Evolutionary conservation across 2,888 invertebrate species (phyloP).

Genomic region (Esperia sulphurella): DNA sequence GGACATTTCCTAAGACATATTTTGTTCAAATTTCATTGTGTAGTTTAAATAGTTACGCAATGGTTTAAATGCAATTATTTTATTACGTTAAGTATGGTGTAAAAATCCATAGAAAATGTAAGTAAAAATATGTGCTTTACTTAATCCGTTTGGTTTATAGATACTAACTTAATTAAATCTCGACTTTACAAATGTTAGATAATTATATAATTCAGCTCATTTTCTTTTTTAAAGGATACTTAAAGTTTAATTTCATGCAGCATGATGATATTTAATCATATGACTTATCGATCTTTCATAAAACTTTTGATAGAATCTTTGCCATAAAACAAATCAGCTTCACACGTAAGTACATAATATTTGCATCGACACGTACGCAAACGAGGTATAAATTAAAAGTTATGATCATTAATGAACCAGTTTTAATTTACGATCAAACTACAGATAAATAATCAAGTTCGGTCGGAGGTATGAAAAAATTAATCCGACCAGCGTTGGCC

Average conservation of each 20-base stretch:
- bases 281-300: conserved; percentile 13
- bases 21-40: too few species aligned
- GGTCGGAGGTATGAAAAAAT: conserved; percentile 45
- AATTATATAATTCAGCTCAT: too few species aligned
- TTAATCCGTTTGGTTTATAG: too few species aligned
- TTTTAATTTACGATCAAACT: conserved; percentile 62
- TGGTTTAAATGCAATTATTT: too few species aligned
- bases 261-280: conserved; percentile 3
- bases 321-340: conserved; percentile 40
- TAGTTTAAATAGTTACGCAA: too few species aligned
- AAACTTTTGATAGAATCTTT: conserved; percentile 30
- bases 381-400: conserved; percentile 60
- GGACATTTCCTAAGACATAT: too few species aligned
- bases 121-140: too few species aligned
- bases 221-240: too few species aligned
- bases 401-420: conserved; percentile 69
- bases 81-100: too few species aligned
- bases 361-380: conserved; percentile 46
- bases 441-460: conserved; percentile 54
- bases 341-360: conserved; percentile 41
- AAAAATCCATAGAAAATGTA: too few species aligned
- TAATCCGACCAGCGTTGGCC: conserved; percentile 38
- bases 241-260: not conserved
- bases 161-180: too few species aligned
- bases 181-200: too few species aligned